phyloP scores from a whole-genome alignment of 2,888 invertebrate species.

The Podabrus alpinus region DNA sequence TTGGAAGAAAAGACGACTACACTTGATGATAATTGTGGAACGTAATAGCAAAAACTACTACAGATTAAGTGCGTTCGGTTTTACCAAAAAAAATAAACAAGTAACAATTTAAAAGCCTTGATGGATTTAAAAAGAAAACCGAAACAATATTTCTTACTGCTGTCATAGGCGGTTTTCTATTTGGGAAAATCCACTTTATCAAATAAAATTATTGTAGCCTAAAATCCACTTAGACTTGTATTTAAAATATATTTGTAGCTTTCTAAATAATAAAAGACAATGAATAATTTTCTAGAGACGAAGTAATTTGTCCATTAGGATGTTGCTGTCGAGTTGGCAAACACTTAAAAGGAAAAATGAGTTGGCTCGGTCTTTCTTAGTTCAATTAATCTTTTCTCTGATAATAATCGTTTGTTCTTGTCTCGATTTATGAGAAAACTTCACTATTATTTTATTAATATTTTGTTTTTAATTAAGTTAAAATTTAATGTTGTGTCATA shows the following conservation, averaged over 20 bases:
- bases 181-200: background rate
- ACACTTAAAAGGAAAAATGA: constrained; percentile 15
- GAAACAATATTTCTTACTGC: background rate
- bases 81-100: background rate
- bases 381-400: constrained; percentile 5
- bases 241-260: constrained; percentile 1
- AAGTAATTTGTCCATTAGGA: constrained; percentile 4
- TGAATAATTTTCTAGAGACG: constrained; percentile 10
- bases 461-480: background rate
- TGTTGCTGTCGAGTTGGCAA: constrained; percentile 10
- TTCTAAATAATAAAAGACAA: constrained; percentile 5
- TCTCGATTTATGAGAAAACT: constrained; percentile 1
- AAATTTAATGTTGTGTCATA: background rate
- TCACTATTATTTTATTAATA: constrained; percentile 1
- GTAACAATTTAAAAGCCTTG: background rate
- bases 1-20: background rate
- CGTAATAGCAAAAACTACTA: background rate
- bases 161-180: background rate
- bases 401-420: constrained; percentile 4
- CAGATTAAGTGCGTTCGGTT: background rate
- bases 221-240: background rate
- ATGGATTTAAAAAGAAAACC: background rate
- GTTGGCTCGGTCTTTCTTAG: constrained; percentile 4
- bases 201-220: constrained; percentile 2
- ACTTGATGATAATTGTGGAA: background rate